Conservation (phyloP, 1,140 invertebrate species). For the Campodea augens region DNA sequence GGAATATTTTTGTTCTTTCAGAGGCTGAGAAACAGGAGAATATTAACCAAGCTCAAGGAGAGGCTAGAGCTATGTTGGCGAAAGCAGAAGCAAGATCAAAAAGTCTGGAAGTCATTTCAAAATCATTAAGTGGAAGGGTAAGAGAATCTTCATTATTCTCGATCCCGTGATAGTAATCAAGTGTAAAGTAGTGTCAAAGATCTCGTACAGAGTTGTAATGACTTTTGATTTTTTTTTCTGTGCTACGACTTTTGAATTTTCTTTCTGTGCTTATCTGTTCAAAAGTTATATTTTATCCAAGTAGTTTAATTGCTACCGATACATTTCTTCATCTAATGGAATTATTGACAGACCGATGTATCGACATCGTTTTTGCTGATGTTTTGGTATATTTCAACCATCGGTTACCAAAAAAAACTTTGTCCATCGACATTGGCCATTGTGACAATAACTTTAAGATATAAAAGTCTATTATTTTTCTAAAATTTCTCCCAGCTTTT, state of each 20-base stretch:
- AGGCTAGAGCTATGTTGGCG: slow-evolving; percentile 67
- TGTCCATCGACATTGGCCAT: too few relatives aligned
- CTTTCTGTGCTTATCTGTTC: too few relatives aligned
- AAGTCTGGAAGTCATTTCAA: slow-evolving; percentile 48
- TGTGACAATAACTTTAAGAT: too few relatives aligned
- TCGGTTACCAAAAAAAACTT: too few relatives aligned
- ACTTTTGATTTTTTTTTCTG: not conserved
- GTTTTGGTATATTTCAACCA: too few relatives aligned
- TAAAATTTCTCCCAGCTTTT: too few relatives aligned
- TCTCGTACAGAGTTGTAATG: not conserved
- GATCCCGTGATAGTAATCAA: not conserved
- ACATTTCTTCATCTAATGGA: too few relatives aligned
- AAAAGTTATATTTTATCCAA: too few relatives aligned
- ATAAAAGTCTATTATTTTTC: too few relatives aligned
- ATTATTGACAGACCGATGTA: too few relatives aligned
- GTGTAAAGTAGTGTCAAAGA: not conserved
- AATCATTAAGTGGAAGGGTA: slow-evolving; percentile 36
- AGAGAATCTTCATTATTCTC: slow-evolving; percentile 9
- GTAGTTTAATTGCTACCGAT: too few relatives aligned
- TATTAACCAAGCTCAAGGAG: slow-evolving; percentile 69
- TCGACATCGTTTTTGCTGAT: too few relatives aligned
- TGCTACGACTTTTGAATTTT: not conserved
- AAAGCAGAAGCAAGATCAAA: slow-evolving; percentile 66
- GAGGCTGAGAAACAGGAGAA: slow-evolving; percentile 72
- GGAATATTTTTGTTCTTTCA: slow-evolving; percentile 23